Base-by-base conservation (phyloP, 2,113 vertebrate species). In the Trichechus manatus region DNA sequence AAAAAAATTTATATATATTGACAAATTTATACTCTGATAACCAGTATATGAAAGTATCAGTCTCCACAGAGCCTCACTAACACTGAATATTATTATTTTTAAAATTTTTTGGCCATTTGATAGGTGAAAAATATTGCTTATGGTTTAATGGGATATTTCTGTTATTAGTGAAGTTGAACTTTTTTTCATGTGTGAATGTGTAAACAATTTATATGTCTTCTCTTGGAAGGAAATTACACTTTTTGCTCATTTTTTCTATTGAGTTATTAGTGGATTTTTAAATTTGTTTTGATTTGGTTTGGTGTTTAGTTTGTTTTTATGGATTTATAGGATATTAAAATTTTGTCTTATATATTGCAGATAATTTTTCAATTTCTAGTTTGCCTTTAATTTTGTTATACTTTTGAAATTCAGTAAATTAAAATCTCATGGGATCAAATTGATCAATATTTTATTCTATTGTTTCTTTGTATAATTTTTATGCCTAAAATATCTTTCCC, bases 371-470 rank as follows among this genome's bases (percentile, higher is more conserved):
- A 39, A 36, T 63, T 91, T 75, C 36, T 81, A 72, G 7, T 33
- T 79, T 47, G 13, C 15, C 5, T 83, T 94, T 75, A 33, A 77
- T 75, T 89, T 92, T 91, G 20, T 77, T 61, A 64, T 36, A 27
- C 47, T 77, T 95, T 84, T 85, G 33, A 88, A 94, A 88, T n/a
- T 59, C 42, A 64, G 6, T 23, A 79, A 74, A 78, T 94, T 72
- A 74, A 89, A 92, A n/a, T 64, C 68, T 81, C 75, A 31, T 25
- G 17, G 31, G 27, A 25, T 78, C 50, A 59, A 83, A 27, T 50
- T 8, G 63, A 63, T 95, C 77, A 44, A 17, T 68, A n/a, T 78
- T 56, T 75, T 80, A 86, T 74, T 75, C 75, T 72, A 33, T 70
- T 77, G 13, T 75, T 87, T 81, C 50, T 42, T 80, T 59, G 10